Evolutionary conservation across 35 echinoderm and acorn worm genomes (phyloP), one percentile per base, ranked within the genome.

Genomic region (Apostichopus parvimensis): DNA sequence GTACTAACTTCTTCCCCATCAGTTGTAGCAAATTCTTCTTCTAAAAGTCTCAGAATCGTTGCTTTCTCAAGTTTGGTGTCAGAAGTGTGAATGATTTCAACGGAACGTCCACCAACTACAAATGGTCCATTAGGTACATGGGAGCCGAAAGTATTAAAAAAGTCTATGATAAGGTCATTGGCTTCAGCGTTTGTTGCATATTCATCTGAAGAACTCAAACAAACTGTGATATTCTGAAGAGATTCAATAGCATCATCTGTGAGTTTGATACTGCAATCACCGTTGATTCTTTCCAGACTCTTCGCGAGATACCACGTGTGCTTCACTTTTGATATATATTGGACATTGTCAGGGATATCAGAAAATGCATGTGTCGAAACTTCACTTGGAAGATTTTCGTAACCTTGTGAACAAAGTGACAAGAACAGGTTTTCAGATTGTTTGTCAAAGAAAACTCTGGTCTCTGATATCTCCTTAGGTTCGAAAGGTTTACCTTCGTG

Each of bases 81-180:
- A 14, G 60, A 58, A 0, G 18, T 61, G 17, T 6, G 4, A 6
- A 87, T 56, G 54, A 18, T 87, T 87, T 87, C 56, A 5, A 87
- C 83, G 4, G 20, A 61, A 58, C 83, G 55, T 21, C 83, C 83
- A 61, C 83, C 83, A n/a, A 87, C 5, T 2, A 22, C 60, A 61
- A 56, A 87, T 56, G 83, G 83, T 6, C 83, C 83, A 23, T 7
- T 53, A 17, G 60, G 58, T 6, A 87, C 83, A 24, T 87, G 83
- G 6, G 83, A 87, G 11, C 83, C 83, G n/a, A 87, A 87, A n/a
- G 17, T 57, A 8, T 22, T 21, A 6, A 87, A 61, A 57, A 87
- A 87, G 5, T 11, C 56, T 2, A 6, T 56, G 56, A 80, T 80
- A 77, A 14, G 7, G 8, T 9, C 6, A n/a, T 77, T 77, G 9